These are phyloP conservation scores for Vanessa tameamea DNA, from an alignment of 1,140 invertebrate species.

Conservation along the genomic window DNA sequence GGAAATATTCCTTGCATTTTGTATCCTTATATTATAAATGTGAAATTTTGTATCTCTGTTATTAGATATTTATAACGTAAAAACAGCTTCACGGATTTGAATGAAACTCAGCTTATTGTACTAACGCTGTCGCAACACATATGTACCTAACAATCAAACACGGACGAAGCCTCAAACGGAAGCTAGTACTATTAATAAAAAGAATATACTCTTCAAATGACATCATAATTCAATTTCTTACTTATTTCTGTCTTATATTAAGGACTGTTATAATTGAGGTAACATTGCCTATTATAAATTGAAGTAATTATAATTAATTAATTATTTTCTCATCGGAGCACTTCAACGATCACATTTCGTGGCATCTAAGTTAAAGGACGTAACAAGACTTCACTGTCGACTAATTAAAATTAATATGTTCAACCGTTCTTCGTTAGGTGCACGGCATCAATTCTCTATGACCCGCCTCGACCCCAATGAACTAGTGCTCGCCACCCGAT, in stretches of 20 bases:
- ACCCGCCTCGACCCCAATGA: conserved; percentile 53
- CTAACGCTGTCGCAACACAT: no score
- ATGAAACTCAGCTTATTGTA: no score
- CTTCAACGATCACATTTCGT: not conserved
- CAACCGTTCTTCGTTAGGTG: conserved; percentile 36
- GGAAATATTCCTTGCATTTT: conserved; percentile 6
- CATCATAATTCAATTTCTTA: no score
- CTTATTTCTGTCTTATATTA: no score
- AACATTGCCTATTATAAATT: not conserved
- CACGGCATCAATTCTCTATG: conserved; percentile 59
- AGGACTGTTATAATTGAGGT: no score
- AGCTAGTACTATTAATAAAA: no score
- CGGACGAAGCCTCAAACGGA: no score
- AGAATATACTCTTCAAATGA: not conserved
- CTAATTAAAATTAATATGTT: conserved; percentile 42
- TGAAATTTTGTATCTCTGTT: not conserved
- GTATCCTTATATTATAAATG: not conserved
- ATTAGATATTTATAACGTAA: no score
- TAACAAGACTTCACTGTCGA: conserved; percentile 27
- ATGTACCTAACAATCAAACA: no score
- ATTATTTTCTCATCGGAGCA: conserved; percentile 7
- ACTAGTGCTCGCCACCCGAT: conserved; percentile 54
- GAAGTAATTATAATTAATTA: not conserved
- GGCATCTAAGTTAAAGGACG: conserved; percentile 3
- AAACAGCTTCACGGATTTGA: no score